Conservation (phyloP, 1,140 invertebrate genomes). For the Lycorma delicatula region DNA sequence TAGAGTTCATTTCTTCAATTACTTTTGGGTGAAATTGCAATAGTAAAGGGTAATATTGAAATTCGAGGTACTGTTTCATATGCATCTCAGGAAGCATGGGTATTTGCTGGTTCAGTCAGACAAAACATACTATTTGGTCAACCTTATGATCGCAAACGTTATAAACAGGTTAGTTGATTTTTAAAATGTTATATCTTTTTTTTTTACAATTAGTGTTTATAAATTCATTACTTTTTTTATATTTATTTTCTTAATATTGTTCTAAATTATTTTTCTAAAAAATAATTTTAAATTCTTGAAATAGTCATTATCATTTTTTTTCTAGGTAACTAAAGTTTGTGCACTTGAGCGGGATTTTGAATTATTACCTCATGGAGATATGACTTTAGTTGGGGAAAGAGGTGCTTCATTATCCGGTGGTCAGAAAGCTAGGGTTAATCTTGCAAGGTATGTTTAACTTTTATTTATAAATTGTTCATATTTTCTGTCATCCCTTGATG, state of each 20-base stretch:
- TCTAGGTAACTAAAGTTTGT: constrained; percentile 47
- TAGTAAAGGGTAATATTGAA: constrained; percentile 48
- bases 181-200: no score
- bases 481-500: no score
- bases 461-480: no score
- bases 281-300: constrained; percentile 41
- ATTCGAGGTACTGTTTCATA: constrained; percentile 57
- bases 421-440: constrained; percentile 58
- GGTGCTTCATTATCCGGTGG: constrained; percentile 63
- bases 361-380: constrained; percentile 51
- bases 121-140: constrained; percentile 77
- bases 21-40: constrained; percentile 57
- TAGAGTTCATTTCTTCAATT: constrained; percentile 67
- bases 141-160: constrained; percentile 51
- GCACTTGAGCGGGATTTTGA: constrained; percentile 51
- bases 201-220: no score
- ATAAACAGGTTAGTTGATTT: constrained; percentile 52
- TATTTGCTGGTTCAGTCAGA: constrained; percentile 54
- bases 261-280: constrained; percentile 36
- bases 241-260: background rate
- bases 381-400: constrained; percentile 69
- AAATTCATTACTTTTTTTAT: background rate
- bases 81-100: constrained; percentile 68
- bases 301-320: constrained; percentile 38
- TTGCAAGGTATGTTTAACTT: constrained; percentile 37